Evolutionary conservation across 2,113 vertebrate genomes (phyloP).

Genomic region (Cheirogaleus medius): DNA sequence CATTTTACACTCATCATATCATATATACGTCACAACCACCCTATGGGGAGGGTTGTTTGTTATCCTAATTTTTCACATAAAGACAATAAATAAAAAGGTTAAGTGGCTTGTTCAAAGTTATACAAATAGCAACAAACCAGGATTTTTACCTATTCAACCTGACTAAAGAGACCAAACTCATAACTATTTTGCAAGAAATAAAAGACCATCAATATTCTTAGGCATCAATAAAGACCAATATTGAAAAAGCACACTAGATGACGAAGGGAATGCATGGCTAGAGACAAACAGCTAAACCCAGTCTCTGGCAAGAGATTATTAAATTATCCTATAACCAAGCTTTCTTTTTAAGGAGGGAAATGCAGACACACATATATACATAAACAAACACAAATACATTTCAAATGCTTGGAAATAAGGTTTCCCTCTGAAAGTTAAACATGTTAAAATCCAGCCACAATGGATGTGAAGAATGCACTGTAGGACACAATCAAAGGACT

Average conservation of each 20-base stretch:
- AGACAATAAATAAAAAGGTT: background rate
- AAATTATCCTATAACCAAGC: background rate
- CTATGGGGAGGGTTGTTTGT: background rate
- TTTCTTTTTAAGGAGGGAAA: background rate
- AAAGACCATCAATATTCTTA: constrained; percentile 10
- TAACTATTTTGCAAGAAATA: constrained; percentile 25
- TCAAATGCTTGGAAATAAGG: background rate
- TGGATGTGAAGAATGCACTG: background rate
- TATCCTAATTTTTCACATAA: background rate
- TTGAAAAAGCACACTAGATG: background rate
- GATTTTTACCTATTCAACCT: background rate
- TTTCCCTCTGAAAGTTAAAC: constrained; percentile 3
- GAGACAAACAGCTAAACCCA: background rate
- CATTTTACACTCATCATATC: background rate
- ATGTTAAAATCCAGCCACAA: background rate
- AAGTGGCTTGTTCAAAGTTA: background rate
- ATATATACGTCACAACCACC: background rate
- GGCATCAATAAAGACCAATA: background rate
- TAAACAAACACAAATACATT: background rate
- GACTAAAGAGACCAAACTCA: background rate
- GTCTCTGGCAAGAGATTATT: constrained; percentile 23
- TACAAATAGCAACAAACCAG: background rate
- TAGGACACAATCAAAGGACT: background rate
- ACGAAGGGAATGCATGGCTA: background rate
- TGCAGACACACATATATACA: background rate